Base-by-base conservation (phyloP, 2,113 vertebrate genomes). In the Leiothrix lutea region DNA sequence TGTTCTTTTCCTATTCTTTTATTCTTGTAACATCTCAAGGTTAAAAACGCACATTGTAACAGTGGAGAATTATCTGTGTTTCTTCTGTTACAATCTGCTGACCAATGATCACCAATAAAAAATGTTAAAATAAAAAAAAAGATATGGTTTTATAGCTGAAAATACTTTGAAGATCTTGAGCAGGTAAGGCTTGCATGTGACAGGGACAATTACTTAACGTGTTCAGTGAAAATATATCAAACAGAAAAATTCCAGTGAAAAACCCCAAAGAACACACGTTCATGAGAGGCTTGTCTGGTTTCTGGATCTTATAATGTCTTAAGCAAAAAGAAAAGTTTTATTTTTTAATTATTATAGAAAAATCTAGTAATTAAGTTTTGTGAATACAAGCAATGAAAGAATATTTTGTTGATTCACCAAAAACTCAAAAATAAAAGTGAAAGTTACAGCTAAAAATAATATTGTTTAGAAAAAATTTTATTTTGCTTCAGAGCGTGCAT, bases 1-100 rank as follows among this genome's bases (percentile, higher is more conserved):
- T 83, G 79, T 71, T 94, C 54, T 70, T 90, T 83, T 88, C 88
- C 72, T 83, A 24, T 25, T 77, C 79, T 90, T 95, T 66, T 48
- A 73, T 54, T 77, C 50, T 73, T 60, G 40, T 60, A 67, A 14
- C 0, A 0, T 80, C 56, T 88, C 69, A 93, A 92, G 51, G 92
- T 93, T 93, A 86, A 91, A 88, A 45, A 92, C 24, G 29, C 3
- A 25, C 8, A 67, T 36, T 56, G 13, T 47, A 40, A 45, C 21
- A 88, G 16, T 8, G 24, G 11, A 64, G 60, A 80, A 83, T 62
- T 51, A 36, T 54, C 13, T 36, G 16, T 69, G 16, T 14, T 51
- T 85, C 84, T 19, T 48, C 31, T 70, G 2, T 58, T 53, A 14
- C 7, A 88, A 62, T 22, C 13, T 74, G 6, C 12, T 89, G 81